phyloP scores from a whole-genome alignment of 2,888 invertebrate genomes.

The Habroteleia sp. region DNA sequence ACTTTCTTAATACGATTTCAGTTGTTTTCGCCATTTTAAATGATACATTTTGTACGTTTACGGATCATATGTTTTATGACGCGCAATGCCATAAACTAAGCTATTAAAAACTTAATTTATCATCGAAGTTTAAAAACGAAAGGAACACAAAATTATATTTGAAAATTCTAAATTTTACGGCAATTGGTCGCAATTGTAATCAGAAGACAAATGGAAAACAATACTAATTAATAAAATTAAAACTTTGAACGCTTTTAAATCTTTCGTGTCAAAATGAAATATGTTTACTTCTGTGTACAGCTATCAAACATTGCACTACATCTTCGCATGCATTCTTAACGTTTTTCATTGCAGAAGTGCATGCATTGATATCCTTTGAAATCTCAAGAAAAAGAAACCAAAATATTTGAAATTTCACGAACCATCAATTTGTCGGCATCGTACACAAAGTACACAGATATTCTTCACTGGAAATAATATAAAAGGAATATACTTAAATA shows the following conservation, averaged over 20 bases:
- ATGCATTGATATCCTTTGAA: conserved; percentile 3
- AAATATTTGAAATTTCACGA: not conserved
- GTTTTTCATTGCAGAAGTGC: conserved; percentile 1
- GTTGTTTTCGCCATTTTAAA: conserved; percentile 24
- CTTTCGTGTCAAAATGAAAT: not conserved
- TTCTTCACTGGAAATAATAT: not conserved
- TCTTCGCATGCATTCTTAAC: conserved; percentile 7
- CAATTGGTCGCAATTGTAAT: conserved; percentile 6
- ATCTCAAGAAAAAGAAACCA: not conserved
- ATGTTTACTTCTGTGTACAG: not conserved
- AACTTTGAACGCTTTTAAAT: conserved; percentile 9
- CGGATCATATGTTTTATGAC: conserved; percentile 24
- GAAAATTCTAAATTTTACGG: conserved; percentile 9
- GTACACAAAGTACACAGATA: not conserved
- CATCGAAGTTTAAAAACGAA: conserved; percentile 7
- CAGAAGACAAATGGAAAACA: conserved; percentile 6
- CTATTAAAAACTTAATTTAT: conserved; percentile 29
- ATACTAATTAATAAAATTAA: conserved; percentile 30
- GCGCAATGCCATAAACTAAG: conserved; percentile 16
- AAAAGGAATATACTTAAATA: conserved; percentile 17
- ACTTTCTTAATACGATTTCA: conserved; percentile 11
- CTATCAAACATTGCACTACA: not conserved
- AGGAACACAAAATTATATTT: conserved; percentile 11
- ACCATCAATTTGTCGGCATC: conserved; percentile 8
- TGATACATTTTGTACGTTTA: conserved; percentile 23